Conservation (phyloP, 2,113 vertebrate genomes). For the Cavia porcellus region DNA sequence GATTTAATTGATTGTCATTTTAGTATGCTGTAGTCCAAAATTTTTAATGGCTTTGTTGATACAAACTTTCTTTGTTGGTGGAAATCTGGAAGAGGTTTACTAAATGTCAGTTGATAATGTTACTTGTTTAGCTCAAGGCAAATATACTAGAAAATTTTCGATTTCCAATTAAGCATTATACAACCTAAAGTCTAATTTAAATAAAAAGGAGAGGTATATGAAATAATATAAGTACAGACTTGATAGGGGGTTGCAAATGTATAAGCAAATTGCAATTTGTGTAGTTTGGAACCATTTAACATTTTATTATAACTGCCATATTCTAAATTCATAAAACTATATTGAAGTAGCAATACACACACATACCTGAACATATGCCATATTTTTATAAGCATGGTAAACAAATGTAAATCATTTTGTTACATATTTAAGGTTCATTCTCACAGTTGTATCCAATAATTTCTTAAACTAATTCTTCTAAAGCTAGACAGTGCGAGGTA, state of each 20-base stretch:
- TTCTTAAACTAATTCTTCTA: neutral
- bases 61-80: neutral
- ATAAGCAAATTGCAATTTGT: conserved; percentile 36
- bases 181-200: conserved; percentile 45
- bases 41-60: conserved; percentile 23
- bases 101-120: conserved; percentile 42
- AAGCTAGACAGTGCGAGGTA: neutral
- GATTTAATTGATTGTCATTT: neutral
- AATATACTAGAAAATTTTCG: neutral
- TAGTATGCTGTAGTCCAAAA: neutral
- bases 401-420: neutral
- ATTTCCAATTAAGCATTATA: conserved; percentile 36
- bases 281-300: conserved; percentile 36
- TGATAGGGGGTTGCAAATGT: conserved; percentile 20
- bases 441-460: neutral
- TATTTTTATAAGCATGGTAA: neutral
- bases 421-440: neutral
- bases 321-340: conserved; percentile 35
- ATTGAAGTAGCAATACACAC: neutral
- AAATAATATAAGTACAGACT: conserved; percentile 54
- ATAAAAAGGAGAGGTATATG: neutral
- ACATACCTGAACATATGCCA: neutral
- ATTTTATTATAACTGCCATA: conserved; percentile 59
- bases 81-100: conserved; percentile 6
- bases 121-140: conserved; percentile 35